Percentiles rank a stretch among this genome's conserved stretches.
Evolutionary conservation across 2,113 vertebrate genomes (phyloP).

Genomic region (Lophochroa leadbeateri): DNA sequence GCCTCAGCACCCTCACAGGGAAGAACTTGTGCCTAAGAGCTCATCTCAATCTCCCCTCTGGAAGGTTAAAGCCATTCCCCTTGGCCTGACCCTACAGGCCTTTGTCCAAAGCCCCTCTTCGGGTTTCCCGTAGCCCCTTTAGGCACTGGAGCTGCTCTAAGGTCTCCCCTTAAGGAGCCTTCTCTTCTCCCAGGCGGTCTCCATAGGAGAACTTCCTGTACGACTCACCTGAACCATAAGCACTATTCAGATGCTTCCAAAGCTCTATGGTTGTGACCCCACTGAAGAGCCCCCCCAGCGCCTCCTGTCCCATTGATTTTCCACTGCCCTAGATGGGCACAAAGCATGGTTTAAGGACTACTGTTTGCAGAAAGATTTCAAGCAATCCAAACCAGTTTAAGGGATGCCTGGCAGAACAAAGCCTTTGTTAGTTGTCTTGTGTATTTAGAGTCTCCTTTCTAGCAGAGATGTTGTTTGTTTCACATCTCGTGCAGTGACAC

Average conservation of each 20-base stretch:
- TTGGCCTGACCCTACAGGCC: no score
- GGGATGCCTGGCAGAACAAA: not conserved
- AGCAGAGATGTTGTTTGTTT: not conserved
- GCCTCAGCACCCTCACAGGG: no score
- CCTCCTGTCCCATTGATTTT: no score
- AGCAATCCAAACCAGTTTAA: not conserved
- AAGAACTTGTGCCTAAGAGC: no score
- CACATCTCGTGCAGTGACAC: not conserved
- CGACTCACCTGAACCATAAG: not conserved
- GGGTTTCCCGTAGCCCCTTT: no score
- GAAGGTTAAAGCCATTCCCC: no score
- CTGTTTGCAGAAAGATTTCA: not conserved
- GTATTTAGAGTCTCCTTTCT: not conserved
- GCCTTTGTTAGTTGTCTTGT: not conserved
- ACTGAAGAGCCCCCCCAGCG: not conserved
- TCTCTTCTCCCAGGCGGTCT: not conserved
- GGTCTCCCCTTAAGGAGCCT: not conserved
- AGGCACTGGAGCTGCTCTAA: not conserved
- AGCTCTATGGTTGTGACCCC: not conserved
- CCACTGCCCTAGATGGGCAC: not conserved
- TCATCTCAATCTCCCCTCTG: no score
- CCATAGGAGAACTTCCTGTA: not conserved
- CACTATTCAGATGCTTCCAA: not conserved
- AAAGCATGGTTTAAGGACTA: not conserved
- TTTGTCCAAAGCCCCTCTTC: no score